phyloP scores from a whole-genome alignment of 2,888 invertebrate species.

The Polydrusus cervinus region DNA sequence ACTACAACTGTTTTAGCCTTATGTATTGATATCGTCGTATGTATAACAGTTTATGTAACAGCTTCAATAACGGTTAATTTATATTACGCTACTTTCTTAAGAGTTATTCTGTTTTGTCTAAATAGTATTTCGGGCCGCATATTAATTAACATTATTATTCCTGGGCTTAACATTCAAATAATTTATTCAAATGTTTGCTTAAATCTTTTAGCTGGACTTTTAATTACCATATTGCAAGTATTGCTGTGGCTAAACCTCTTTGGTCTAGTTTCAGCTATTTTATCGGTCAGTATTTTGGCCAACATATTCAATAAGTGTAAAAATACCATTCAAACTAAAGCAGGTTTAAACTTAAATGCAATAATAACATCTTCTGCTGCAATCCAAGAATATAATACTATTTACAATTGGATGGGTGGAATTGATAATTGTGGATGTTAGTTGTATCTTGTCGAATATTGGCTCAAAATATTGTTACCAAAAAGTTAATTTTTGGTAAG shows the following conservation, averaged over 20 bases:
- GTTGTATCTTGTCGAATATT: too few species aligned
- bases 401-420: too few species aligned
- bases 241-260: background rate
- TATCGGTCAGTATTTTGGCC: background rate
- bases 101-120: background rate
- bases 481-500: too few species aligned
- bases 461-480: too few species aligned
- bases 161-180: background rate
- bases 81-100: background rate
- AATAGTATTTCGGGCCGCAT: background rate
- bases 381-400: too few species aligned
- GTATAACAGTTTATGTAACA: background rate
- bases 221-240: background rate
- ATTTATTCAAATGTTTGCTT: background rate
- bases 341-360: too few species aligned
- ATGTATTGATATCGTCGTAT: background rate
- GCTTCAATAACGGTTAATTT: background rate
- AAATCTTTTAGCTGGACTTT: background rate
- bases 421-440: too few species aligned
- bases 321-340: too few species aligned
- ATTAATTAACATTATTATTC: background rate
- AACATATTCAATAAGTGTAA: too few species aligned
- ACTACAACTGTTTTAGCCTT: background rate
- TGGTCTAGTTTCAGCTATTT: background rate
- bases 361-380: too few species aligned